Conservation (phyloP, 2,113 vertebrate species). For the Poicephalus meyeri region DNA sequence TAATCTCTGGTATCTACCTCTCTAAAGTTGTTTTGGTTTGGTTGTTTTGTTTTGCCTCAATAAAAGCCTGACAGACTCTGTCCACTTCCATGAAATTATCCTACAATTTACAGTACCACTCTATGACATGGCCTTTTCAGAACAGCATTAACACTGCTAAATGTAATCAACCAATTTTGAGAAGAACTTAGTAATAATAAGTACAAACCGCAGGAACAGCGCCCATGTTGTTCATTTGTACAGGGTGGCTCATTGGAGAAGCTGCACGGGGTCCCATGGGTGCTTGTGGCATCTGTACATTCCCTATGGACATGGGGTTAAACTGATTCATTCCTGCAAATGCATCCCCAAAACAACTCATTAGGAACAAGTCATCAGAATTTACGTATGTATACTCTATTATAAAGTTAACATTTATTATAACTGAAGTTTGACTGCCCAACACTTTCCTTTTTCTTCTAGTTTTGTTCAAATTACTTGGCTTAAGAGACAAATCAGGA, state of each 20-base stretch:
- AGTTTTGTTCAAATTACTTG: neutral
- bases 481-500: neutral
- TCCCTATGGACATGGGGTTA: conserved; percentile 92
- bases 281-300: conserved; percentile 89
- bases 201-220: conserved; percentile 86
- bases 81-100: neutral
- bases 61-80: neutral
- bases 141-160: neutral
- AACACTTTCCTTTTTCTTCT: neutral
- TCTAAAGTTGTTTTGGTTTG: neutral
- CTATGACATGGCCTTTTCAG: neutral
- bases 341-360: conserved; percentile 65
- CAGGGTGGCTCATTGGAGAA: conserved; percentile 92
- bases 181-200: neutral
- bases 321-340: conserved; percentile 93
- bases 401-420: neutral
- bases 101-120: neutral
- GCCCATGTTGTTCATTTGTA: conserved; percentile 91
- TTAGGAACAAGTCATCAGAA: conserved; percentile 53
- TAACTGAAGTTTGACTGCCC: neutral
- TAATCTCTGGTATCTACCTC: neutral
- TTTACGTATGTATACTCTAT: neutral
- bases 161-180: neutral
- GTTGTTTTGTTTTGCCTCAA: neutral
- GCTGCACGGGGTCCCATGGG: conserved; percentile 87